Evolutionary conservation across 2,888 invertebrate species (phyloP).

Genomic region (Dynastes maya): DNA sequence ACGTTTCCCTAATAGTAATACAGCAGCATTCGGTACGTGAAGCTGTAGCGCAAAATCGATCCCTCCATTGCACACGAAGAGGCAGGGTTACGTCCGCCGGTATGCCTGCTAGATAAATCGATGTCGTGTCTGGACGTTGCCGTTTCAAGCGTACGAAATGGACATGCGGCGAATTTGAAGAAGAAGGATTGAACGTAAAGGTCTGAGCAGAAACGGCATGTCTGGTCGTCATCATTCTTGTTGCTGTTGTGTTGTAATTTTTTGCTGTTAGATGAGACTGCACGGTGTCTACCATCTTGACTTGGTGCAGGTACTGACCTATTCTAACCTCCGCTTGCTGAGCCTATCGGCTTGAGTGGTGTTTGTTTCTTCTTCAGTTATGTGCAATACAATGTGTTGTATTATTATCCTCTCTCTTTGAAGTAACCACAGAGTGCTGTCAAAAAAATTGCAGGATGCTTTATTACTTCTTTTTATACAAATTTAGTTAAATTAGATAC

Average conservation of each 20-base stretch:
- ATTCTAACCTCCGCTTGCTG: conserved; percentile 59
- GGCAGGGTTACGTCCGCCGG: too few species aligned
- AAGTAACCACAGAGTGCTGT: not conserved
- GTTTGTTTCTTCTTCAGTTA: not conserved
- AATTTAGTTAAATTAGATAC: too few species aligned
- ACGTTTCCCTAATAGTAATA: too few species aligned
- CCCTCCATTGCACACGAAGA: too few species aligned
- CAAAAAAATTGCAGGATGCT: too few species aligned
- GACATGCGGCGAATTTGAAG: conserved; percentile 39
- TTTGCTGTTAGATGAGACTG: conserved; percentile 51
- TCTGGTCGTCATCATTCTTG: conserved; percentile 36
- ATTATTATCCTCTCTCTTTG: not conserved
- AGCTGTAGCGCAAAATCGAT: too few species aligned
- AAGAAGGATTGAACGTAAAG: conserved; percentile 44
- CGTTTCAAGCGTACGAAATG: conserved; percentile 3
- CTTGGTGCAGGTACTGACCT: conserved; percentile 59
- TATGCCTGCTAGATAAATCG: conserved; percentile 54
- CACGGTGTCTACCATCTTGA: conserved; percentile 53
- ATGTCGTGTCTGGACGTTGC: conserved; percentile 49
- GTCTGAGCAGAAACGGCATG: conserved; percentile 56
- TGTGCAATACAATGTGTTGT: too few species aligned
- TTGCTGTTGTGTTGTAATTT: conserved; percentile 45
- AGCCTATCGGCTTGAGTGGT: conserved; percentile 53
- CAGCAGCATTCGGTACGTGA: too few species aligned
- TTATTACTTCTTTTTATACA: too few species aligned